phyloP scores from a whole-genome alignment of 2,113 vertebrate species.

The Falcunculus frontatus region DNA sequence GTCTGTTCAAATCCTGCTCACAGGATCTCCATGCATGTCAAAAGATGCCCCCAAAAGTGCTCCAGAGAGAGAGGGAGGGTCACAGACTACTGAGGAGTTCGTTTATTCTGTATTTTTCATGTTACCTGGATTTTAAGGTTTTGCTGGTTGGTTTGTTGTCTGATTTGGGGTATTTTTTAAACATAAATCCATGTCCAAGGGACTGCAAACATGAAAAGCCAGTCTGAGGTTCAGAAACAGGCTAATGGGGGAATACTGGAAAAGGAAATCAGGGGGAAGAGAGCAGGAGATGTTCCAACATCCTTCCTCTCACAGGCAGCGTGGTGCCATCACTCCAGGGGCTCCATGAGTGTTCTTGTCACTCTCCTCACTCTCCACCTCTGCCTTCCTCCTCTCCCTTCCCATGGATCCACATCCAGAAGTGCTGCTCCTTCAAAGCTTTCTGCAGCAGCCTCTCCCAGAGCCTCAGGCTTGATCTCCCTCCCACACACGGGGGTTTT shows the following conservation, averaged over 20 bases:
- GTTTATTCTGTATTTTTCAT: background rate
- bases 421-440: background rate
- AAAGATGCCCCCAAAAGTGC: background rate
- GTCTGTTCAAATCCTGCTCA: background rate
- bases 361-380: background rate
- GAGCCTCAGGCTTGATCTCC: background rate
- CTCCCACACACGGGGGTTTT: background rate
- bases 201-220: background rate
- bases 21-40: background rate
- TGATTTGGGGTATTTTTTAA: background rate
- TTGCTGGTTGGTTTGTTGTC: background rate
- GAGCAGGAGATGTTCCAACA: background rate
- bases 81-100: background rate
- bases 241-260: fast-evolving
- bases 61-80: background rate
- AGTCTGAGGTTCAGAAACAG: background rate
- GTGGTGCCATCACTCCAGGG: fast-evolving
- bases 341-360: fast-evolving
- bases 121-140: background rate
- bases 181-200: background rate
- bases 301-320: background rate
- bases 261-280: background rate
- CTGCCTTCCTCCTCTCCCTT: background rate
- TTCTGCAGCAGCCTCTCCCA: background rate
- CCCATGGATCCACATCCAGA: background rate